Evolutionary conservation across 2,888 invertebrate genomes (phyloP).

Genomic region (Chloroclysta siterata): DNA sequence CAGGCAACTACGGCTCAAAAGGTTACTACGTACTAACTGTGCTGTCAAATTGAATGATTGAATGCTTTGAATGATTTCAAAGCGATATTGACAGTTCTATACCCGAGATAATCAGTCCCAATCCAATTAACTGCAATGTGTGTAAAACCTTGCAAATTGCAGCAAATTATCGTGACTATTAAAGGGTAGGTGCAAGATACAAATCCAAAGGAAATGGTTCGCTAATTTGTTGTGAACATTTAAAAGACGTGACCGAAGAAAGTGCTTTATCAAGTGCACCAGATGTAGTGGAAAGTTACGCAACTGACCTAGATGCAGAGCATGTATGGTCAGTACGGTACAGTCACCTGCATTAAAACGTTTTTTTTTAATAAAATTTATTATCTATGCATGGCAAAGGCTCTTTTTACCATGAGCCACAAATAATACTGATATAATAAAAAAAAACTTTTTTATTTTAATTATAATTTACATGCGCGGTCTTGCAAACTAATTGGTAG

Average conservation of each 20-base stretch:
- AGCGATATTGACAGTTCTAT: too few species aligned
- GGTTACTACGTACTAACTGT: too few species aligned
- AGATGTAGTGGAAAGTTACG: conserved; percentile 41
- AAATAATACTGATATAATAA: too few species aligned
- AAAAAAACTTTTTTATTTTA: too few species aligned
- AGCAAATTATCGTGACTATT: conserved; percentile 15
- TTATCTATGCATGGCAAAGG: too few species aligned
- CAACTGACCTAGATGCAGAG: conserved; percentile 29
- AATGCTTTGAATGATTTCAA: too few species aligned
- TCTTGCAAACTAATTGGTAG: too few species aligned
- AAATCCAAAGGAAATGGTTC: conserved; percentile 33
- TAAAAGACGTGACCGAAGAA: conserved; percentile 65
- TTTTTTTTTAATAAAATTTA: too few species aligned
- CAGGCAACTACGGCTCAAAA: too few species aligned
- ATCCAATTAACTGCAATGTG: conserved; percentile 1
- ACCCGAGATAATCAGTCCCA: not conserved
- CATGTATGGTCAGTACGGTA: conserved; percentile 7
- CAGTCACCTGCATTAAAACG: conserved; percentile 9
- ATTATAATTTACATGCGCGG: too few species aligned
- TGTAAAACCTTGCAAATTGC: conserved; percentile 6
- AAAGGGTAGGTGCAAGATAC: conserved; percentile 3
- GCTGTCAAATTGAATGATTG: too few species aligned
- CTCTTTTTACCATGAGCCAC: too few species aligned
- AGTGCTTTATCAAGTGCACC: conserved; percentile 65
- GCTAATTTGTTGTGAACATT: conserved; percentile 49